A percentile compares a stretch with the other conserved stretches of the same genome.
Evolutionary conservation across 2,113 vertebrate species (phyloP).

Genomic region (Hemibates koningsi): DNA sequence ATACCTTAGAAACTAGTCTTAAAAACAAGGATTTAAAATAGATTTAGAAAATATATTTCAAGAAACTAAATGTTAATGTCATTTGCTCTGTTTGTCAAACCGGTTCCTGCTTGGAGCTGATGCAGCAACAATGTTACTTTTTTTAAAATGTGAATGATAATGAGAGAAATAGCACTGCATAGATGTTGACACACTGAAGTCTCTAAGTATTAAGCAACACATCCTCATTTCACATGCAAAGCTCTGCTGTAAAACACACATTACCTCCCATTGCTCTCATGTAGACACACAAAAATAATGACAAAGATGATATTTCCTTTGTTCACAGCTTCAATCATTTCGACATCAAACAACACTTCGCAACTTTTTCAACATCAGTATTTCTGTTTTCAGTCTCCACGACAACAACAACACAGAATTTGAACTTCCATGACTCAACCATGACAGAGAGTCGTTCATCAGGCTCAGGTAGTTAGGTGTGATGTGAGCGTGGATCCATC

Average conservation of each 20-base stretch:
- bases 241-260: neutral
- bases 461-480: rapidly evolving
- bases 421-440: neutral
- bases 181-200: neutral
- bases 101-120: neutral
- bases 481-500: neutral
- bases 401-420: neutral
- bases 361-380: neutral
- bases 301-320: neutral
- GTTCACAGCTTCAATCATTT: neutral
- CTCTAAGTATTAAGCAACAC: neutral
- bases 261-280: neutral
- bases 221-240: neutral
- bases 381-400: neutral
- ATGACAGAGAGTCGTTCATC: rapidly evolving
- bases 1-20: rapidly evolving
- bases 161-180: neutral
- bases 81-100: neutral
- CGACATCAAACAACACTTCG: neutral
- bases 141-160: rapidly evolving
- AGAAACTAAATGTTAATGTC: neutral
- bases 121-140: neutral
- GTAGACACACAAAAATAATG: neutral
- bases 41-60: neutral
- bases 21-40: neutral